A percentile compares a stretch with the other conserved stretches of the same genome.
Evolutionary conservation across 30 jellyfish, hydroid and myxozoan species (phyloP).

Genomic region (Chrysaora quinquecirrha): DNA sequence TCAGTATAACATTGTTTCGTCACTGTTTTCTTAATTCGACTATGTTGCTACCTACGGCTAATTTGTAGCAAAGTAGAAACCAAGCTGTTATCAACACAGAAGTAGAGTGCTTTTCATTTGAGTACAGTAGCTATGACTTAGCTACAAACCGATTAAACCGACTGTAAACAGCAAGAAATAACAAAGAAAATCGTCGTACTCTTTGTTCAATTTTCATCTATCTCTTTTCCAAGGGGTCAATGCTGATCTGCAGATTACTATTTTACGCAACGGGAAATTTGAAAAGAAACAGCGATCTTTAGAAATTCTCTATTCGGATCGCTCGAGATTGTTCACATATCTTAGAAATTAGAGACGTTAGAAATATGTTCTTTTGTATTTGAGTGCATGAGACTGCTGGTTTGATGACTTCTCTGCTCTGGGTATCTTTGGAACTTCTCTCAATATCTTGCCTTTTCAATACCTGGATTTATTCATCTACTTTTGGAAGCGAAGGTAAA

Average conservation of each 20-base stretch:
- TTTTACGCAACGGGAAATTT: slow-evolving; percentile 57
- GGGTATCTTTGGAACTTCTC: too few relatives aligned
- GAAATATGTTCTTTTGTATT: too few relatives aligned
- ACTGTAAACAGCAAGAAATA: slow-evolving; percentile 52
- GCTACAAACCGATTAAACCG: slow-evolving; percentile 23
- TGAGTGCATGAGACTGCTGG: too few relatives aligned
- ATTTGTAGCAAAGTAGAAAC: slow-evolving; percentile 36
- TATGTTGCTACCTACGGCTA: slow-evolving; percentile 23
- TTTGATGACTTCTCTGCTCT: too few relatives aligned
- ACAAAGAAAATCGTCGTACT: slow-evolving; percentile 5
- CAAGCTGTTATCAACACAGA: slow-evolving; percentile 58
- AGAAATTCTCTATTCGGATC: background rate
- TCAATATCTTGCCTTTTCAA: too few relatives aligned
- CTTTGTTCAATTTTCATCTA: slow-evolving; percentile 15
- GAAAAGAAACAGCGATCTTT: slow-evolving; percentile 38
- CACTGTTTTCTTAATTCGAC: background rate
- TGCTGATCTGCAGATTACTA: slow-evolving; percentile 62
- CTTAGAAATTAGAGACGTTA: too few relatives aligned
- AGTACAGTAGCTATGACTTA: slow-evolving; percentile 40
- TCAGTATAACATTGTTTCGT: background rate
- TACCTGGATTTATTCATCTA: too few relatives aligned
- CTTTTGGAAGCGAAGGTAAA: too few relatives aligned
- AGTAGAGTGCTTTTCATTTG: slow-evolving; percentile 62
- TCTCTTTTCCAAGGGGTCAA: slow-evolving; percentile 46
- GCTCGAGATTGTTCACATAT: background rate